Conservation (phyloP, 2,888 invertebrate species). For the Electrophaes corylata region DNA sequence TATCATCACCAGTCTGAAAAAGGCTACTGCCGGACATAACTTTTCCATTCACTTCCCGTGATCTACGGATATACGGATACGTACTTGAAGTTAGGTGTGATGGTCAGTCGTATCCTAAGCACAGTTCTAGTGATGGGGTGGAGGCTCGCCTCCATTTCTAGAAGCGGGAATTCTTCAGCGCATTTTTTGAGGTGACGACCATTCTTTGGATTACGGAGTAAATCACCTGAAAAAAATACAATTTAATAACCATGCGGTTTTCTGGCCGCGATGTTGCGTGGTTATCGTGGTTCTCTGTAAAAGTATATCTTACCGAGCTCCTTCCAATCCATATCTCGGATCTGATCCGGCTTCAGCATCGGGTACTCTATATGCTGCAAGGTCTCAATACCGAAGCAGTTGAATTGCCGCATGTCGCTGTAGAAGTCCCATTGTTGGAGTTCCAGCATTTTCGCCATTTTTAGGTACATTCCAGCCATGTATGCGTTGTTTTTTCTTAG, state of each 20-base stretch:
- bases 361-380: constrained; percentile 92
- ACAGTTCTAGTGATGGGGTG: constrained; percentile 98
- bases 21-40: too few relatives aligned
- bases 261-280: too few relatives aligned
- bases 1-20: too few relatives aligned
- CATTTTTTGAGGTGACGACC: constrained; percentile 92
- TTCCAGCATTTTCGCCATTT: constrained; percentile 96
- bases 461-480: constrained; percentile 93
- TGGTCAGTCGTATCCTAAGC: constrained; percentile 90
- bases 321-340: constrained; percentile 93
- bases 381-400: constrained; percentile 89
- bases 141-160: constrained; percentile 92
- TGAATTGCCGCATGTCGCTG: constrained; percentile 94
- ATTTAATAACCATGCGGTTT: too few relatives aligned
- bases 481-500: constrained; percentile 95
- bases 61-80: constrained; percentile 36
- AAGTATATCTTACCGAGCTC: constrained; percentile 88
- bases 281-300: too few relatives aligned
- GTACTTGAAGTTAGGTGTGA: constrained; percentile 88
- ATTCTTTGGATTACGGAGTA: constrained; percentile 90
- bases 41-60: too few relatives aligned
- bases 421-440: constrained; percentile 95
- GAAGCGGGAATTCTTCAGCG: constrained; percentile 92
- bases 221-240: constrained; percentile 74
- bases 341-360: constrained; percentile 88